Base-by-base conservation (phyloP, 1,140 invertebrate genomes). In the Sarcophaga peregrina region DNA sequence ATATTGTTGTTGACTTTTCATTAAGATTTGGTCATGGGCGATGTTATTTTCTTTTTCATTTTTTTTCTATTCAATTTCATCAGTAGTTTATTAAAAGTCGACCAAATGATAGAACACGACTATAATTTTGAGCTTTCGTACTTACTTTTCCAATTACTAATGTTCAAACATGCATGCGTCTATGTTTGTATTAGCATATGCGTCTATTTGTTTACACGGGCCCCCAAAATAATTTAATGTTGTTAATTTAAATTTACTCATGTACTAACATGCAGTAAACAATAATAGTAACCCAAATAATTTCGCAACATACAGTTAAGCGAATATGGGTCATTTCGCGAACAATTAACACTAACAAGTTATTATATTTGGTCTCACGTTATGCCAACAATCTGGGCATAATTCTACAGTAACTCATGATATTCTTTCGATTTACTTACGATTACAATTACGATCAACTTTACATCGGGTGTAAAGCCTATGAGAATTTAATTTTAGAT, bases 161-260 rank as follows among this genome's bases (percentile, higher is more conserved):
- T 37, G 25, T 37, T 37, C 25, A 37, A 37, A 37, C 11, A 62
- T 62, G 2, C 15, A n/a, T 62, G 10, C 15, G 10, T 68, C 6
- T 8, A 13, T 9, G 9, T 20, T 20, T 8, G 58, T 52, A 13
- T 5, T 52, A 52, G 4, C 25, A 37, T 37, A 37, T 37, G 1
- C 25, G 25, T 37, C 1, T 37, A 37, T 37, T 37, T 68, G 58
- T 68, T 68, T 68, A 68, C 17, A 20, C n/a, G 20, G 17, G 58
- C n/a, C 17, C 17, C 58, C 1, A 37, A 68, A 68, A 20, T 68
- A 68, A 68, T 68, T 68, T 68, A 68, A 13, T 68, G 15, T 68
- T 20, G n/a, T 68, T 68, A 68, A 68, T 68, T 68, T 68, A 68
- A 68, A 68, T 68, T 68, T 68, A 68, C 17, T 68, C 58, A 68